Percentiles rank a stretch among this genome's conserved stretches.
phyloP scores from a whole-genome alignment of 1,140 invertebrate genomes.

The Platorchestia sp. region DNA sequence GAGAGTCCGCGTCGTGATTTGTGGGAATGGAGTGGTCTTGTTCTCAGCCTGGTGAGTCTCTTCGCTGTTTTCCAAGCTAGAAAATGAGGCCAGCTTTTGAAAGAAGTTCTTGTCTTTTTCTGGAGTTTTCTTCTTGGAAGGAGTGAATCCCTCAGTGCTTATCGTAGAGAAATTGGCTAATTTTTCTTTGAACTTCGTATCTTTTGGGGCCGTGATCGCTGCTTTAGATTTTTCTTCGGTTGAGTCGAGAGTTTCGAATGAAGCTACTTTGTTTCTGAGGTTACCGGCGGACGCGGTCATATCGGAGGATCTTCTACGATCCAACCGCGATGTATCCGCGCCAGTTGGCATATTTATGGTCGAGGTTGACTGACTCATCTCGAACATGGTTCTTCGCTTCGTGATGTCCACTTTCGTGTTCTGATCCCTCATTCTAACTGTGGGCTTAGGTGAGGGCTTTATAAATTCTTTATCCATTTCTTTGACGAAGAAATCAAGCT shows the following conservation, averaged over 20 bases:
- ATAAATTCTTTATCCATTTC: conserved; percentile 62
- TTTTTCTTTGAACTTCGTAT: conserved; percentile 65
- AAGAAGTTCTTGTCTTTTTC: conserved; percentile 66
- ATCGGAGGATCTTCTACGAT: conserved; percentile 71
- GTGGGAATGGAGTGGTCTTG: background rate
- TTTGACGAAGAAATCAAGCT: conserved; percentile 66
- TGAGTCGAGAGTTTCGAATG: conserved; percentile 67
- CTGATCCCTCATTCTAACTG: conserved; percentile 67
- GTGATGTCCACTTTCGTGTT: conserved; percentile 81
- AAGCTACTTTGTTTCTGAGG: conserved; percentile 65
- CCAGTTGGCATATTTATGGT: conserved; percentile 28
- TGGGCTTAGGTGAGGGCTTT: conserved; percentile 60
- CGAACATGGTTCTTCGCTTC: conserved; percentile 86
- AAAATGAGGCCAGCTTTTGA: conserved; percentile 65
- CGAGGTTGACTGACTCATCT: conserved; percentile 71
- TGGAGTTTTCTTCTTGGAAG: conserved; percentile 62
- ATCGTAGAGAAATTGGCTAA: conserved; percentile 61
- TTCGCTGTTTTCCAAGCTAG: conserved; percentile 58
- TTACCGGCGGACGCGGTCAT: conserved; percentile 61
- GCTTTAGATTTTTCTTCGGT: conserved; percentile 66
- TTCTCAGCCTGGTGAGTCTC: conserved; percentile 40
- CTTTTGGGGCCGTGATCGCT: conserved; percentile 58
- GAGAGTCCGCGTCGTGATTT: conserved; percentile 57
- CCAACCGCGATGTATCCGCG: conserved; percentile 52
- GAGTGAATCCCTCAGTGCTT: conserved; percentile 53